A percentile compares a stretch with the other conserved stretches of the same genome.
Conservation (phyloP, 2,113 vertebrate genomes). For the Myrmophylax atrothorax region DNA sequence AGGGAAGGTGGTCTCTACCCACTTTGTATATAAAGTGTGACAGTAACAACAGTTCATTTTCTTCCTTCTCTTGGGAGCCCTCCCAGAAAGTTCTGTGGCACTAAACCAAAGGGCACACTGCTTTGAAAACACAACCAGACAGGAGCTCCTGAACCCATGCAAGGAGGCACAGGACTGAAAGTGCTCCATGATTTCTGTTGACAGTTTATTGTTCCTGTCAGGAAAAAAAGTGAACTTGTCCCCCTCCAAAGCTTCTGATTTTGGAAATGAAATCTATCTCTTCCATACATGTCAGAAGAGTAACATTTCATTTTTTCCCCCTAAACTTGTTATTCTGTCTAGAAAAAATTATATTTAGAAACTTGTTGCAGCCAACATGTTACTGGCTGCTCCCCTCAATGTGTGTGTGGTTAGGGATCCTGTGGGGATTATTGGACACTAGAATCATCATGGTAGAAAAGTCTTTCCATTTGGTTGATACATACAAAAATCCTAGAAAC, state of each 20-base stretch:
- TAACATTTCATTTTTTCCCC: background rate
- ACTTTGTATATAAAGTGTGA: background rate
- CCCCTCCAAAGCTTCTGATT: background rate
- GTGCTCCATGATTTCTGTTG: background rate
- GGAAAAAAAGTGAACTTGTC: background rate
- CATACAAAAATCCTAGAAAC: background rate
- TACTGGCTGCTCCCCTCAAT: background rate
- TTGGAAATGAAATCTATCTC: background rate
- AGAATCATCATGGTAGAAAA: background rate
- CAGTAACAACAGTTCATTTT: background rate
- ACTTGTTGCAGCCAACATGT: background rate
- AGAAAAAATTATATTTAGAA: background rate
- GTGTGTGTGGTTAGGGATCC: background rate
- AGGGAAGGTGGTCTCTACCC: background rate
- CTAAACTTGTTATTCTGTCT: background rate
- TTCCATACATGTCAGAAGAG: background rate
- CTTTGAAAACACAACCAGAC: background rate
- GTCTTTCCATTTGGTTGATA: background rate
- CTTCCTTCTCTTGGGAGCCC: background rate
- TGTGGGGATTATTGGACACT: background rate
- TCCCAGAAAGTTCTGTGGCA: accelerated
- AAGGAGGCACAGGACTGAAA: background rate
- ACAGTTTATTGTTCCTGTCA: background rate
- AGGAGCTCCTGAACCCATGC: accelerated
- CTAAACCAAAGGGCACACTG: background rate